phyloP scores from a whole-genome alignment of 2,888 invertebrate species.

The Agriopis leucophaearia region DNA sequence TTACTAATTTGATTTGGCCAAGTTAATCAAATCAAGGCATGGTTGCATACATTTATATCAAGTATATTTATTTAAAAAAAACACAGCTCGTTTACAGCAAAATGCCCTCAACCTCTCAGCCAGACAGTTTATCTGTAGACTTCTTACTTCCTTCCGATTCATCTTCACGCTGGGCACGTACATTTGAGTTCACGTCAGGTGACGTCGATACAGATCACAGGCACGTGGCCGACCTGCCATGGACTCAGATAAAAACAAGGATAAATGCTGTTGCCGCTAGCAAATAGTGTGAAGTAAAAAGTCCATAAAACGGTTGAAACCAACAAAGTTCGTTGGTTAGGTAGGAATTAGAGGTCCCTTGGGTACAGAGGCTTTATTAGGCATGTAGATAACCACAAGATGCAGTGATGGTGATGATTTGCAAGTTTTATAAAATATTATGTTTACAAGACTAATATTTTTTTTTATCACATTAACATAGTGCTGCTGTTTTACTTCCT shows the following conservation, averaged over 20 bases:
- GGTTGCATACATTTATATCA: background rate
- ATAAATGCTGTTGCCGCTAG: slow-evolving; percentile 21
- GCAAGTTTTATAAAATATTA: no score
- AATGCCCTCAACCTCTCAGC: background rate
- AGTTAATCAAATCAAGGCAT: no score
- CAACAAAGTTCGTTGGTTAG: background rate
- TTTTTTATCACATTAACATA: no score
- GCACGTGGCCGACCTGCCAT: slow-evolving; percentile 61
- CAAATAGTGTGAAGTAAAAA: slow-evolving; percentile 2
- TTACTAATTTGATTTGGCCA: no score
- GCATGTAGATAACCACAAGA: no score
- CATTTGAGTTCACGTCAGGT: slow-evolving; percentile 65
- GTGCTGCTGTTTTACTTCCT: no score
- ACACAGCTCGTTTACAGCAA: background rate
- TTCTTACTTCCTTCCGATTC: slow-evolving; percentile 32
- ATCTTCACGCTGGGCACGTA: slow-evolving; percentile 66
- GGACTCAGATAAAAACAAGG: slow-evolving; percentile 42
- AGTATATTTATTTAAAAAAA: background rate
- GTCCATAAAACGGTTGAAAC: background rate
- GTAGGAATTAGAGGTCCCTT: no score
- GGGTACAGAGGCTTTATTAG: no score
- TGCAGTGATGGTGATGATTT: no score
- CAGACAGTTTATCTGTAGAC: slow-evolving; percentile 15
- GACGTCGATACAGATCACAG: slow-evolving; percentile 73
- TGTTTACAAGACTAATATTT: no score